Evolutionary conservation across 92 coral and sea anemone genomes (phyloP).

Genomic region (Palythoa grandis): DNA sequence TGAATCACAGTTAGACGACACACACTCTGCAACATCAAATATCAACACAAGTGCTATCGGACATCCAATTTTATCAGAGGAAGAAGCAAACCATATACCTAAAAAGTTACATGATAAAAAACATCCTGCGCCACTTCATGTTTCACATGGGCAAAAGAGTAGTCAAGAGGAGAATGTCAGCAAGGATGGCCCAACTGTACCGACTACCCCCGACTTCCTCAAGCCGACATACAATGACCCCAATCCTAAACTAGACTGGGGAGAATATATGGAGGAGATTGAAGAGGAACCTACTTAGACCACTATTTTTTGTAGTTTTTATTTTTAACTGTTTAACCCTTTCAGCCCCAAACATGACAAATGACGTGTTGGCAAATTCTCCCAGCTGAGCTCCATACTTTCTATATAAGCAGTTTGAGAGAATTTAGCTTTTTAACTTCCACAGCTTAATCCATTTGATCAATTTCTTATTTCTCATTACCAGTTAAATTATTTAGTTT

Average conservation of each 20-base stretch:
- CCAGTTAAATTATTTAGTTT: too few species aligned
- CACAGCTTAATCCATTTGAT: too few species aligned
- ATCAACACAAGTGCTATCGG: neutral
- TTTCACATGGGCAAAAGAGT: neutral
- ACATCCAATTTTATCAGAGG: neutral
- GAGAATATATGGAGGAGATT: conserved; percentile 34
- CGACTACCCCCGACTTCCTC: conserved; percentile 77
- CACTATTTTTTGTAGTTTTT: neutral
- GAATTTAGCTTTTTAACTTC: too few species aligned
- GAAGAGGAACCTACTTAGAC: conserved; percentile 1
- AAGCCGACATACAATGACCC: conserved; percentile 46
- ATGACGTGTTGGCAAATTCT: too few species aligned
- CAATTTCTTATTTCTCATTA: too few species aligned
- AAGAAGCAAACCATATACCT: neutral
- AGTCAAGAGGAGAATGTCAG: conserved; percentile 17
- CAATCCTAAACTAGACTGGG: conserved; percentile 40
- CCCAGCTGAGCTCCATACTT: too few species aligned
- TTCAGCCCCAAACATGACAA: too few species aligned
- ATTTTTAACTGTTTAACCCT: too few species aligned
- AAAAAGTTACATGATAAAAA: neutral
- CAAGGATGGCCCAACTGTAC: conserved; percentile 18
- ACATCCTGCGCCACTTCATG: conserved; percentile 33
- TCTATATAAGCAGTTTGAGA: too few species aligned
- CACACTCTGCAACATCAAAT: neutral
- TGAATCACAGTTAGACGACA: neutral